Evolutionary conservation across 2,888 invertebrate species (phyloP).

Genomic region (Gerris lacustris): DNA sequence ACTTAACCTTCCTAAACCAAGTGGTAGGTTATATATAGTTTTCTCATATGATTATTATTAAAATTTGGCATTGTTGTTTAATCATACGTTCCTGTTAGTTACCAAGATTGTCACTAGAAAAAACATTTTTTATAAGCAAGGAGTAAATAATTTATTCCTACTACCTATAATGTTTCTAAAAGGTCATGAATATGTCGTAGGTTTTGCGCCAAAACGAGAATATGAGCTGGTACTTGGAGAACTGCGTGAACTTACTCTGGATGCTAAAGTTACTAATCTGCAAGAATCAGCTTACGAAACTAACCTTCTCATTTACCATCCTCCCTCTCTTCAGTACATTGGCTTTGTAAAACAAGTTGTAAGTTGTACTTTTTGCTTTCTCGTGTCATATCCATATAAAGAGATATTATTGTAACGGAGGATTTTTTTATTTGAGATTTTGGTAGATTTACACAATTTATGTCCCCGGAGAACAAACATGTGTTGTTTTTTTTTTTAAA

Average conservation of each 20-base stretch:
- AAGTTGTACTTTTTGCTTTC: conserved; percentile 32
- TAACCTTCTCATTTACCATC: conserved; percentile 66
- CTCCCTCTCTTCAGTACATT: conserved; percentile 64
- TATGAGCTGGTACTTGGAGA: conserved; percentile 51
- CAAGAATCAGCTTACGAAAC: conserved; percentile 86
- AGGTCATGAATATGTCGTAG: not conserved
- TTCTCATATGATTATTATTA: not conserved
- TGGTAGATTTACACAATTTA: too few relatives aligned
- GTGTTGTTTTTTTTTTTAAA: too few relatives aligned
- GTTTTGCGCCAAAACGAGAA: conserved; percentile 32
- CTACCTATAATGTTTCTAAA: too few relatives aligned
- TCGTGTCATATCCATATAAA: too few relatives aligned
- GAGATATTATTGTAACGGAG: too few relatives aligned
- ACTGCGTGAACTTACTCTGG: conserved; percentile 61
- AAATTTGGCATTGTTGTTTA: not conserved
- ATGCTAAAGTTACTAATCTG: conserved; percentile 59
- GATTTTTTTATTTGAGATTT: too few relatives aligned
- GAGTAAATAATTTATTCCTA: too few relatives aligned
- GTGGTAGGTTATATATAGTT: not conserved
- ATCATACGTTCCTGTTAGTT: not conserved
- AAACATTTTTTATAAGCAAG: too few relatives aligned
- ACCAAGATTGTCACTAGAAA: too few relatives aligned
- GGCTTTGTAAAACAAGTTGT: conserved; percentile 53
- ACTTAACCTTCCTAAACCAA: conserved; percentile 43
- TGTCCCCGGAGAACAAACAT: too few relatives aligned